These are phyloP conservation scores for Gymnocypris eckloni DNA, from an alignment of 2,797 vertebrate species.

Conservation along the genomic window DNA sequence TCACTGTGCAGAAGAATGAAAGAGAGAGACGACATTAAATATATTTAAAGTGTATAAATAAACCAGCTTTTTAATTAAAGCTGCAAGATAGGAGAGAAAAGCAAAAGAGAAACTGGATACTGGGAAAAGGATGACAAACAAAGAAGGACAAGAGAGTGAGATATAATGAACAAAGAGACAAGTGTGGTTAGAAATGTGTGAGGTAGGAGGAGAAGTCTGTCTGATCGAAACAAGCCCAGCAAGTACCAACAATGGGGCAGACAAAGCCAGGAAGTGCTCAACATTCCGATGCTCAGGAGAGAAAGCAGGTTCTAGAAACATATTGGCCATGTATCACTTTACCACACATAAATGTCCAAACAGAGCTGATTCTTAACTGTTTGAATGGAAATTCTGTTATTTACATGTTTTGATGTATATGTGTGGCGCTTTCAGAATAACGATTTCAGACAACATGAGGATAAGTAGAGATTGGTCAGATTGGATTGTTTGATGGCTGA, in stretches of 20 bases:
- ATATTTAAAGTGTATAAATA: background rate
- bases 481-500: background rate
- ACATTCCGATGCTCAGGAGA: constrained; percentile 31
- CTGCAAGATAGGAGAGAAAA: background rate
- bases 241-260: constrained; percentile 64
- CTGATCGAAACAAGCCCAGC: constrained; percentile 63
- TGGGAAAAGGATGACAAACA: background rate
- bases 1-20: constrained; percentile 75
- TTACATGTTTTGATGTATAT: background rate
- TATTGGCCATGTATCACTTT: constrained; percentile 58
- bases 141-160: constrained; percentile 25
- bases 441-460: background rate
- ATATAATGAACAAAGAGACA: constrained; percentile 26
- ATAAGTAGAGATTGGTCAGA: background rate
- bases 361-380: background rate
- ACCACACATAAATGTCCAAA: constrained; percentile 53
- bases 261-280: constrained; percentile 74
- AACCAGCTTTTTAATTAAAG: background rate
- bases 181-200: constrained; percentile 19
- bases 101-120: background rate
- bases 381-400: background rate
- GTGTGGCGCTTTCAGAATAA: background rate
- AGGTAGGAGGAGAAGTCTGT: constrained; percentile 51
- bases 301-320: constrained; percentile 62
- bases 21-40: constrained; percentile 2